Evolutionary conservation across 2,113 vertebrate species (phyloP).

Genomic region (Taurulus bubalis): DNA sequence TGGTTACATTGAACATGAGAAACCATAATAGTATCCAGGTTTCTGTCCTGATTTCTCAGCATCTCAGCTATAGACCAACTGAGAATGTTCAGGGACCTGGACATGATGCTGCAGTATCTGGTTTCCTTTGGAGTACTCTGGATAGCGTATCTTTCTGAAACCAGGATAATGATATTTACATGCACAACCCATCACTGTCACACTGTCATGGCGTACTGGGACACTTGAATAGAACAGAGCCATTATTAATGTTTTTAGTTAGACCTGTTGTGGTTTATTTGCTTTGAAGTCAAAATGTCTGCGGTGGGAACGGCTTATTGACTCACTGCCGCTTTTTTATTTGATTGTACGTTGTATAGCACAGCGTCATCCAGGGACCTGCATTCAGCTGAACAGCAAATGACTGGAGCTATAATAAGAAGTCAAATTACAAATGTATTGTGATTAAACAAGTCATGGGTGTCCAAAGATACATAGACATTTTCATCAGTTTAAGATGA

Average conservation of each 20-base stretch:
- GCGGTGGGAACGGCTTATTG: background rate
- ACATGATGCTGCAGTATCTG: background rate
- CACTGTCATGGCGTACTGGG: background rate
- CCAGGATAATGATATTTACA: background rate
- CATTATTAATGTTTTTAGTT: background rate
- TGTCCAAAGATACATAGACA: background rate
- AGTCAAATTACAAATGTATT: background rate
- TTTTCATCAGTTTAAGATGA: background rate
- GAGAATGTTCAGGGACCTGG: too few species aligned
- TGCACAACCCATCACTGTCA: too few species aligned
- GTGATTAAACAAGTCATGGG: background rate
- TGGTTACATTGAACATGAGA: background rate
- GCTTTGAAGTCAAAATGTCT: background rate
- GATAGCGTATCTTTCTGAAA: background rate
- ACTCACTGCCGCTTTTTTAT: background rate
- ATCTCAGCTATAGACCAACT: background rate
- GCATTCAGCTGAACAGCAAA: background rate
- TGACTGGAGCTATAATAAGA: background rate
- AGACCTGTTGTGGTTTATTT: background rate
- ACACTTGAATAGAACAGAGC: background rate
- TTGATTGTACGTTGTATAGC: background rate
- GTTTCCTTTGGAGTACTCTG: too few species aligned
- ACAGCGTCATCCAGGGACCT: background rate
- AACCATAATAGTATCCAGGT: background rate
- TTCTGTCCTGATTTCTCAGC: background rate